These are phyloP conservation scores for Cyprinus carpio DNA, from an alignment of 2,113 vertebrate species.

Conservation along the genomic window DNA sequence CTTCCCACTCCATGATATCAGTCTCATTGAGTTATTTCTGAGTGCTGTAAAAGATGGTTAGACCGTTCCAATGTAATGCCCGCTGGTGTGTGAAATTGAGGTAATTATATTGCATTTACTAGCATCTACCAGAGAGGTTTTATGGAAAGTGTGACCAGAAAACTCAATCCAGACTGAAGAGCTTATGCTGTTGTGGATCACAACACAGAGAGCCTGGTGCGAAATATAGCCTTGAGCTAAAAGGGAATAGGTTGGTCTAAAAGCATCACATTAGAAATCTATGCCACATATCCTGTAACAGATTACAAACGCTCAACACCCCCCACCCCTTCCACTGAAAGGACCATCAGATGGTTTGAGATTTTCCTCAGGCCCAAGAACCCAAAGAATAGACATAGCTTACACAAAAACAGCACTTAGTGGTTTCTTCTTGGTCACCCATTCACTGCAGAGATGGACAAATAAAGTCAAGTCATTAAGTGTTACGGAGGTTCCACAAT, in stretches of 20 bases:
- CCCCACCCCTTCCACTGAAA: neutral
- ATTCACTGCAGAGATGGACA: slow-evolving; percentile 53
- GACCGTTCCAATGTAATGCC: slow-evolving; percentile 46
- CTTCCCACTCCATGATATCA: slow-evolving; percentile 23
- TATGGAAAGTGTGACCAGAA: slow-evolving; percentile 39
- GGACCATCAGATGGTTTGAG: slow-evolving; percentile 5
- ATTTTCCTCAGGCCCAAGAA: slow-evolving; percentile 46
- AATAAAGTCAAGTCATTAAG: slow-evolving; percentile 54
- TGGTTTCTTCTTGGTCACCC: slow-evolving; percentile 67
- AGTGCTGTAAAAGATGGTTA: slow-evolving; percentile 41
- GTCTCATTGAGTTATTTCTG: slow-evolving; percentile 23
- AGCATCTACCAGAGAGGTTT: slow-evolving; percentile 26
- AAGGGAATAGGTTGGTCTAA: slow-evolving; percentile 32
- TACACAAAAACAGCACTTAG: slow-evolving; percentile 70
- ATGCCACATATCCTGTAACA: slow-evolving; percentile 21
- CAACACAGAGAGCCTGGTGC: neutral
- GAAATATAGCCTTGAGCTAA: slow-evolving; percentile 29
- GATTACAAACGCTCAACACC: slow-evolving; percentile 24
- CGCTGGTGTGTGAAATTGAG: slow-evolving; percentile 44
- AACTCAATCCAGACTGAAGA: neutral
- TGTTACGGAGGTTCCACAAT: slow-evolving; percentile 69
- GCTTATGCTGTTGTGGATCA: slow-evolving; percentile 13
- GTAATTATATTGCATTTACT: slow-evolving; percentile 26
- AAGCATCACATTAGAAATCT: slow-evolving; percentile 29
- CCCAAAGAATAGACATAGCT: slow-evolving; percentile 54